Conservation (phyloP, 2,113 vertebrate species). For the Trogon melanurus region DNA sequence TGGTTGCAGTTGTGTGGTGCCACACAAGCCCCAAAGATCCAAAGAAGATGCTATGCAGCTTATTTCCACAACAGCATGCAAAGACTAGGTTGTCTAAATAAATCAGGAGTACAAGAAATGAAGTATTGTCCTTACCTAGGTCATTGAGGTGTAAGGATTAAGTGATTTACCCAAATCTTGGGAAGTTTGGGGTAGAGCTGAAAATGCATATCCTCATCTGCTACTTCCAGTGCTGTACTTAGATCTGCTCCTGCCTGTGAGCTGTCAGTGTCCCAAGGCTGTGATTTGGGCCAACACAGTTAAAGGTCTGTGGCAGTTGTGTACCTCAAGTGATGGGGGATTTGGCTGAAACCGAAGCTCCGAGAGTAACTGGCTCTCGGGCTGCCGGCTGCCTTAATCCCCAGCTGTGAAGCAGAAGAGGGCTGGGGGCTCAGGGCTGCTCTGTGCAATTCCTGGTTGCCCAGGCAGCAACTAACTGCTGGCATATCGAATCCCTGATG, state of each 20-base stretch:
- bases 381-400: background rate
- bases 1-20: background rate
- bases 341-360: background rate
- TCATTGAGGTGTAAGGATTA: background rate
- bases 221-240: accelerated
- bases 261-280: background rate
- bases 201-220: background rate
- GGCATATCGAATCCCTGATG: background rate
- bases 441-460: background rate
- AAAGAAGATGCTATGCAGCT: background rate
- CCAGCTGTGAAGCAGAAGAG: background rate
- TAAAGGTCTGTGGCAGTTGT: background rate
- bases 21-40: background rate
- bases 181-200: background rate
- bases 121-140: background rate
- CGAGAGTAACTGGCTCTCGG: background rate
- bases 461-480: background rate
- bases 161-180: background rate
- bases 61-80: background rate
- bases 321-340: background rate
- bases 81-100: background rate
- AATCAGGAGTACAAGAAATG: background rate
- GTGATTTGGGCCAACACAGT: background rate
- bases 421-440: background rate
- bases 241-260: background rate